Evolutionary conservation across 2,888 invertebrate species (phyloP).

Genomic region (Pseudeuparius sepicola): DNA sequence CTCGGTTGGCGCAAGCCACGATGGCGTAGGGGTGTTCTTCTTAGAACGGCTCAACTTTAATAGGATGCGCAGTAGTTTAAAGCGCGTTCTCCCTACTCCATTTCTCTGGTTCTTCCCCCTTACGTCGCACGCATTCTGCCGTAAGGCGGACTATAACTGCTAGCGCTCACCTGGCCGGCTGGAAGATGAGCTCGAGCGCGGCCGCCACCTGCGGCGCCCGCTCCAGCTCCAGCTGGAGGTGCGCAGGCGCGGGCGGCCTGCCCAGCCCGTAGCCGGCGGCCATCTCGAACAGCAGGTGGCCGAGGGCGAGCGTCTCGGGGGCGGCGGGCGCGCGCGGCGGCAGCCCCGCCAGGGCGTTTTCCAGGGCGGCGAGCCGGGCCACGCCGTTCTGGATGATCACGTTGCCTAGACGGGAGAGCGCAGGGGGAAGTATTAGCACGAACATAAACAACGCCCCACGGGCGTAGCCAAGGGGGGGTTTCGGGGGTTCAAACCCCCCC

Average conservation of each 20-base stretch:
- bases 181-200: constrained; percentile 68
- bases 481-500: too few species aligned
- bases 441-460: too few species aligned
- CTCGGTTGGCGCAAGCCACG: too few species aligned
- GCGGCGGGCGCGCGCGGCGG: constrained; percentile 46
- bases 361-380: constrained; percentile 77
- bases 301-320: constrained; percentile 63
- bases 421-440: too few species aligned
- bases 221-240: constrained; percentile 59
- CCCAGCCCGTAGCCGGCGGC: constrained; percentile 75
- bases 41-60: too few species aligned
- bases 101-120: too few species aligned
- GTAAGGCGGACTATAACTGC: not conserved
- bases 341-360: constrained; percentile 74
- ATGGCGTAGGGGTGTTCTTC: too few species aligned
- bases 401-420: too few species aligned
- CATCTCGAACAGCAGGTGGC: constrained; percentile 86
- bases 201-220: constrained; percentile 68
- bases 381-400: constrained; percentile 87
- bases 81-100: too few species aligned
- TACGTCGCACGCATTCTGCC: not conserved
- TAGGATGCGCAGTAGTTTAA: too few species aligned
- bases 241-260: constrained; percentile 62
- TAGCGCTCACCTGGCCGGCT: constrained; percentile 42
- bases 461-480: too few species aligned